These are phyloP conservation scores for Amblyjoppa fuscipennis DNA, from an alignment of 2,888 invertebrate genomes.

Conservation along the genomic window DNA sequence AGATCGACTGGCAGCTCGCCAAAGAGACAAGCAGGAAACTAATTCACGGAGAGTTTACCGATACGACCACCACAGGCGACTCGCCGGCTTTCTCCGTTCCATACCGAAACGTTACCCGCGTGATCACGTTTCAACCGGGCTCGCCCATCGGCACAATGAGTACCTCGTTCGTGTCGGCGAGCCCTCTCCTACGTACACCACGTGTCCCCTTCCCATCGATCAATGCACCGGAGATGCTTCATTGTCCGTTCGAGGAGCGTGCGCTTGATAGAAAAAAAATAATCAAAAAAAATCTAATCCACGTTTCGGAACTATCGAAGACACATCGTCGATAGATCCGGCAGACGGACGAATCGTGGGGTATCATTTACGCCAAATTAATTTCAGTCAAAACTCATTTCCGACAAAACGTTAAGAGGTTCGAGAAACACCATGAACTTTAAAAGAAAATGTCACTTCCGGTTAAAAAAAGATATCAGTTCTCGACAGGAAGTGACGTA, in stretches of 20 bases:
- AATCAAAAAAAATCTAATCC: not conserved
- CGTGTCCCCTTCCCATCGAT: conserved; percentile 12
- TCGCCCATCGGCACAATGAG: conserved; percentile 35
- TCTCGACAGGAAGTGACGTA: no score
- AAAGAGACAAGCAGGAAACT: conserved; percentile 57
- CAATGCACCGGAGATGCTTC: conserved; percentile 17
- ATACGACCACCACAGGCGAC: conserved; percentile 39
- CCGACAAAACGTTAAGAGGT: no score
- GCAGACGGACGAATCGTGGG: not conserved
- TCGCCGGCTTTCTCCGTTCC: conserved; percentile 39
- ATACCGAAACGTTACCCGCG: conserved; percentile 52
- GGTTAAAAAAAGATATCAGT: no score
- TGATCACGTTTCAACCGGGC: conserved; percentile 47
- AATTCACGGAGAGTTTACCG: conserved; percentile 49
- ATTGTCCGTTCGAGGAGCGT: conserved; percentile 17
- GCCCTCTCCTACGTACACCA: conserved; percentile 1
- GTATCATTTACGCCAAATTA: no score
- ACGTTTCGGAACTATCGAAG: not conserved
- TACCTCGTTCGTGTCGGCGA: conserved; percentile 33
- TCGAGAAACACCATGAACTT: no score
- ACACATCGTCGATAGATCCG: not conserved
- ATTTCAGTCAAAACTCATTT: no score
- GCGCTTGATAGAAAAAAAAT: not conserved
- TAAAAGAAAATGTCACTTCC: no score
- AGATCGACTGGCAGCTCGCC: conserved; percentile 63